Conservation (phyloP, 1,140 invertebrate genomes). For the Globodera ellingtonae region DNA sequence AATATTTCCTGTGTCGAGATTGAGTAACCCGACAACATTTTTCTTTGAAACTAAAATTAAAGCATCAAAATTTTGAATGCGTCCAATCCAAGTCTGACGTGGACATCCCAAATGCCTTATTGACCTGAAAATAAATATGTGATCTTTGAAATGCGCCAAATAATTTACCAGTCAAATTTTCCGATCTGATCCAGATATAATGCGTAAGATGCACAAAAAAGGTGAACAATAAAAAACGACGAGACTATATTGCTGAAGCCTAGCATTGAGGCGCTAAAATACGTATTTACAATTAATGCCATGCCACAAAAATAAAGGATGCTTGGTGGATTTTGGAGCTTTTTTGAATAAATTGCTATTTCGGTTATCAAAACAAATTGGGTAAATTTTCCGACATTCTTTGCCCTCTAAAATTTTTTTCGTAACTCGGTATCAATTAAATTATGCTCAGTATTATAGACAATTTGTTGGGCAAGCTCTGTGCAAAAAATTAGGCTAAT, state of each 20-base stretch:
- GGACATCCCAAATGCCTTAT: slow-evolving; percentile 45
- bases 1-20: slow-evolving; percentile 48
- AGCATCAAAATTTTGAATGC: slow-evolving; percentile 32
- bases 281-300: no score
- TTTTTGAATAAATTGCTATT: no score
- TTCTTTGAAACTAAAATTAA: slow-evolving; percentile 35
- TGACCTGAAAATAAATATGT: slow-evolving; percentile 37
- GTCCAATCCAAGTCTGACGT: slow-evolving; percentile 36
- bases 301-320: no score
- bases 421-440: no score
- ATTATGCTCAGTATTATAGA: no score
- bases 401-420: no score
- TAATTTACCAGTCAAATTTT: slow-evolving; percentile 54
- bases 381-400: no score
- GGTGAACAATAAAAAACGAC: neutral
- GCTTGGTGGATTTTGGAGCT: no score
- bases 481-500: no score
- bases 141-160: slow-evolving; percentile 13
- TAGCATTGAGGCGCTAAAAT: no score
- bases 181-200: slow-evolving; percentile 54
- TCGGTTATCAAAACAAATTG: no score
- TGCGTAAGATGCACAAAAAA: slow-evolving; percentile 1
- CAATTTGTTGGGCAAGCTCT: no score
- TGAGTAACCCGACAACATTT: slow-evolving; percentile 44
- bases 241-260: neutral